Conservation (phyloP, 2,797 vertebrate genomes). For the Acrossocheilus fasciatus region DNA sequence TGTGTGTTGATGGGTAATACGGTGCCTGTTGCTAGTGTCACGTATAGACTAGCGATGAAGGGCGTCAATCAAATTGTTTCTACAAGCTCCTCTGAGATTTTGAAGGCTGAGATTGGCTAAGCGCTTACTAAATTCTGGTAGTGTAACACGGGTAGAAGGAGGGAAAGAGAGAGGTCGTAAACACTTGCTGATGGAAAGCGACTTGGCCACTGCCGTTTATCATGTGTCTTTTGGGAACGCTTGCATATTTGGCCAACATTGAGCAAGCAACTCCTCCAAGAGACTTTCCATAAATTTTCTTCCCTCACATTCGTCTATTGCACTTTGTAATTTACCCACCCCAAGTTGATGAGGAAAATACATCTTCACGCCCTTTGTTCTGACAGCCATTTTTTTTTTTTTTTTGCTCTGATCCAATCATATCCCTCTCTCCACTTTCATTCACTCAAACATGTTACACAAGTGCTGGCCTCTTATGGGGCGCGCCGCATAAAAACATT, state of each 20-base stretch:
- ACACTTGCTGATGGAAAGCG: constrained; percentile 62
- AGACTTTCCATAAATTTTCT: constrained; percentile 26
- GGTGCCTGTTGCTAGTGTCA: constrained; percentile 21
- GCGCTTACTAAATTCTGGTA: not conserved
- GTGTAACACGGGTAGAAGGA: constrained; percentile 4
- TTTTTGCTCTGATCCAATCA: constrained; percentile 66
- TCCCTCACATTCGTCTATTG: constrained; percentile 49
- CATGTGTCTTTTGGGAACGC: constrained; percentile 45
- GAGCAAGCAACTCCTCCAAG: constrained; percentile 24
- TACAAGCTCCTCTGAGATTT: constrained; percentile 31
- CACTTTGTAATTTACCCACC: constrained; percentile 55
- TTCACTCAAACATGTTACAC: constrained; percentile 67
- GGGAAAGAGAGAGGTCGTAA: constrained; percentile 14
- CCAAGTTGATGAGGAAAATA: constrained; percentile 62
- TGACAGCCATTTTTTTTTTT: constrained; percentile 56
- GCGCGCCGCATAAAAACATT: constrained; percentile 64
- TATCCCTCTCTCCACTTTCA: constrained; percentile 64
- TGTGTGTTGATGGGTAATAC: constrained; percentile 46
- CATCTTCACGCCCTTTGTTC: constrained; percentile 68
- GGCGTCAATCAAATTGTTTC: not conserved
- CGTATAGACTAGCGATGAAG: not conserved
- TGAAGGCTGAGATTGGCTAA: not conserved
- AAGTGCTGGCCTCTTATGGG: constrained; percentile 69
- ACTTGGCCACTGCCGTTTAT: constrained; percentile 29
- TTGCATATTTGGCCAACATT: constrained; percentile 38